Conservation (phyloP, 23 tunicate genomes). For the Ascidia mentula region DNA sequence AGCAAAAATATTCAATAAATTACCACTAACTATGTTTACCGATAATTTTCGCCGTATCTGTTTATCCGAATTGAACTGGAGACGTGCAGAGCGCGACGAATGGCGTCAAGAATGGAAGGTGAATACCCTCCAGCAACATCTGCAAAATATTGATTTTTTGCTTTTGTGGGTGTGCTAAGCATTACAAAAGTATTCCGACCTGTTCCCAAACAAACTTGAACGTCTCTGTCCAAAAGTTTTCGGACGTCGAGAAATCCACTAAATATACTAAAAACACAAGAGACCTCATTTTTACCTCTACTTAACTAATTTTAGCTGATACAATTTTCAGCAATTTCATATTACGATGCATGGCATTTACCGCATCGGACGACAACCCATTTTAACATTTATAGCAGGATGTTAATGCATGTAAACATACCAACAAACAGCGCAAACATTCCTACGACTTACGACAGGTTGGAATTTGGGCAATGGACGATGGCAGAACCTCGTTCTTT, state of each 20-base stretch:
- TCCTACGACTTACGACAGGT: background rate
- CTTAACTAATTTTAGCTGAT: too few relatives aligned
- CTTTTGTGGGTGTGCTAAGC: background rate
- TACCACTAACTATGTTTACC: background rate
- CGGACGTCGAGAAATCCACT: constrained; percentile 22
- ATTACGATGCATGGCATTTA: too few relatives aligned
- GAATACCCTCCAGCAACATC: constrained; percentile 31
- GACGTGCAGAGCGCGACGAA: constrained; percentile 16
- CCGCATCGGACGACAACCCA: too few relatives aligned
- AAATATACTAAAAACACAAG: background rate
- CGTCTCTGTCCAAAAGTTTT: constrained; percentile 8
- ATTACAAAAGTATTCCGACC: background rate
- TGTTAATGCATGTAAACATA: too few relatives aligned
- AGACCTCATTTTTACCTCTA: too few relatives aligned
- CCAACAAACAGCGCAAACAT: too few relatives aligned
- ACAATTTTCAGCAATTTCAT: too few relatives aligned
- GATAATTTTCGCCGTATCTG: background rate
- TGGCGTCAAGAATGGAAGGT: constrained; percentile 10
- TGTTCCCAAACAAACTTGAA: constrained; percentile 23
- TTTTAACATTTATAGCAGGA: too few relatives aligned
- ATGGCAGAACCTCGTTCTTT: constrained; percentile 13
- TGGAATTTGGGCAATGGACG: constrained; percentile 36
- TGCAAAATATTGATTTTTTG: background rate
- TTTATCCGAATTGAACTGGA: background rate
- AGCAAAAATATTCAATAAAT: too few relatives aligned